Evolutionary conservation across 2,113 vertebrate species (phyloP).

Genomic region (Patagioenas fasciata): DNA sequence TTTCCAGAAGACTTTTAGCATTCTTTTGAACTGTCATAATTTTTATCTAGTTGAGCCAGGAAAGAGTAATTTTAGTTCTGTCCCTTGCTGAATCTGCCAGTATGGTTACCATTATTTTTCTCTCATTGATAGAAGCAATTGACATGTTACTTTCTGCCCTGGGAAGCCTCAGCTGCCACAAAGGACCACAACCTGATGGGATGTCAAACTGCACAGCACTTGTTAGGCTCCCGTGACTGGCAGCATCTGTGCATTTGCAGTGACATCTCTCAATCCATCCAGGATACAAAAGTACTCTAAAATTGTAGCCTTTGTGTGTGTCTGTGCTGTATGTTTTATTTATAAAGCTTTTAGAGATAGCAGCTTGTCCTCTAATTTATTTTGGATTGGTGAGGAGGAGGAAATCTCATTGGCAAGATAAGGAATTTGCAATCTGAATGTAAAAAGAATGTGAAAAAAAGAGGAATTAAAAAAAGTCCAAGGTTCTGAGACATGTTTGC

Average conservation of each 20-base stretch:
- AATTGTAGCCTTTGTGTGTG: conserved; percentile 53
- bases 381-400: conserved; percentile 55
- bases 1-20: background rate
- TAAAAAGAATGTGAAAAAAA: conserved; percentile 6
- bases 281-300: conserved; percentile 36
- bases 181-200: conserved; percentile 16
- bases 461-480: background rate
- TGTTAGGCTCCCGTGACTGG: conserved; percentile 23
- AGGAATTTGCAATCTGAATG: conserved; percentile 49
- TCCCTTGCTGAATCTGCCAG: background rate
- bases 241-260: conserved; percentile 27
- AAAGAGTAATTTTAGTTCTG: background rate
- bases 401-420: conserved; percentile 59
- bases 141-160: background rate
- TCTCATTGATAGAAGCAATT: conserved; percentile 1
- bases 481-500: conserved; percentile 29
- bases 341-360: conserved; percentile 65
- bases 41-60: conserved; percentile 11
- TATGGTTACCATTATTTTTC: background rate
- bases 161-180: conserved; percentile 4
- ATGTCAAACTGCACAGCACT: conserved; percentile 8
- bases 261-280: conserved; percentile 43
- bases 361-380: conserved; percentile 65
- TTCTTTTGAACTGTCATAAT: background rate
- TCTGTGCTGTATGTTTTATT: conserved; percentile 54